Evolutionary conservation across 2,888 invertebrate genomes (phyloP).

Genomic region (Heterodera filipjevi): DNA sequence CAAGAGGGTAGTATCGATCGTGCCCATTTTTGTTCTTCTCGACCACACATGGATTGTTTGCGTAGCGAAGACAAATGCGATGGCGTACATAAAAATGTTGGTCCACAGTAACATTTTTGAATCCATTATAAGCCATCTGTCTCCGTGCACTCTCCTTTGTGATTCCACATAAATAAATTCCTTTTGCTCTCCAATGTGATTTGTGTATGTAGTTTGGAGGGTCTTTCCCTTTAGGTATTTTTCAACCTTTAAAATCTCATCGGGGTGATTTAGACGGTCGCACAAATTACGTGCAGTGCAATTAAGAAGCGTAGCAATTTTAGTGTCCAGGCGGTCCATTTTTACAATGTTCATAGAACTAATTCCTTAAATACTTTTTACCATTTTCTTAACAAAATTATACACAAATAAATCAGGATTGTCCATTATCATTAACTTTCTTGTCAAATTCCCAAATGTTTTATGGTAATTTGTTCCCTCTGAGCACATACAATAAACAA

Average conservation of each 20-base stretch:
- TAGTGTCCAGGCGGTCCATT: background rate
- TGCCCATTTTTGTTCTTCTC: too few species aligned
- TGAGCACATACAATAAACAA: background rate
- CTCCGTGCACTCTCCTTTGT: background rate
- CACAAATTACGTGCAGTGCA: background rate
- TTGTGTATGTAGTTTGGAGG: background rate
- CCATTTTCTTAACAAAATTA: conserved; percentile 9
- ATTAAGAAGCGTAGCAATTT: background rate
- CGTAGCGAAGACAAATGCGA: too few species aligned
- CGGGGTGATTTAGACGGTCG: conserved; percentile 6
- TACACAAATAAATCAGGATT: background rate
- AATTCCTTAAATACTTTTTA: conserved; percentile 15
- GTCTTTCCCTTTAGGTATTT: background rate
- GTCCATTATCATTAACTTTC: background rate
- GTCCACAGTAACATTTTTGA: background rate
- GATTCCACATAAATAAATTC: background rate
- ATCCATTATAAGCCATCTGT: background rate
- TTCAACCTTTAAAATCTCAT: background rate
- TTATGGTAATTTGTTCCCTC: background rate
- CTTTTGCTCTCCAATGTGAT: background rate
- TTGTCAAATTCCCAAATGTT: background rate
- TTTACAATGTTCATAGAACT: background rate
- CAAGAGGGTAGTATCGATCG: too few species aligned
- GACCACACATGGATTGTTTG: too few species aligned
- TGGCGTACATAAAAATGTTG: conserved; percentile 10